Conservation (phyloP, 2,888 invertebrate species). For the Cephus pygmeus region DNA sequence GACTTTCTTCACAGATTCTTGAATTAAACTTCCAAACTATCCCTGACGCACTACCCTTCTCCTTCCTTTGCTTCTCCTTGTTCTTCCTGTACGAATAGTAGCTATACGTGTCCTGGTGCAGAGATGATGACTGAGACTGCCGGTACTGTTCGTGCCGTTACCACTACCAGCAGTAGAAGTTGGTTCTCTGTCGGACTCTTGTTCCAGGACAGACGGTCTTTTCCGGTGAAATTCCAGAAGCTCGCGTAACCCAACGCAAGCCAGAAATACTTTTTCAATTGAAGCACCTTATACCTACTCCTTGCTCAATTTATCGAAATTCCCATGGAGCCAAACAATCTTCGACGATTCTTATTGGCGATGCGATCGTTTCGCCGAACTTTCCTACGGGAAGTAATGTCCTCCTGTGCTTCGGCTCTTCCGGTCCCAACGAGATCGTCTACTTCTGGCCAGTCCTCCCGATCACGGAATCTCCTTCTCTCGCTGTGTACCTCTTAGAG, state of each 20-base stretch:
- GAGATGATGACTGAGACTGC: neutral
- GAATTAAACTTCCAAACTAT: neutral
- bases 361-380: conserved; percentile 45
- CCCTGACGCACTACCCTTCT: neutral
- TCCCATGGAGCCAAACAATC: conserved; percentile 50
- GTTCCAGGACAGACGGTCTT: neutral
- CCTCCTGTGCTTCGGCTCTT: neutral
- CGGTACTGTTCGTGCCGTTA: neutral
- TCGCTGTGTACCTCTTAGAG: neutral
- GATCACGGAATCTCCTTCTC: neutral
- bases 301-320: conserved; percentile 47
- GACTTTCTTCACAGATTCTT: neutral
- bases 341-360: conserved; percentile 45
- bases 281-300: conserved; percentile 25
- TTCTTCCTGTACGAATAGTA: neutral
- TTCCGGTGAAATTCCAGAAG: neutral
- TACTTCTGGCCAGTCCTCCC: neutral
- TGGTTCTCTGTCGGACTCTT: neutral
- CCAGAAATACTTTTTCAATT: conserved; percentile 30
- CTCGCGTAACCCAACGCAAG: neutral
- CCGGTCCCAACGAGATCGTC: neutral
- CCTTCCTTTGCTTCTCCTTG: neutral
- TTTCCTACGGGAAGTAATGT: conserved; percentile 15
- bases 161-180: neutral
- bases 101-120: neutral